Conservation (phyloP, 2,888 invertebrate genomes). For the Toxonevra muliebris region DNA sequence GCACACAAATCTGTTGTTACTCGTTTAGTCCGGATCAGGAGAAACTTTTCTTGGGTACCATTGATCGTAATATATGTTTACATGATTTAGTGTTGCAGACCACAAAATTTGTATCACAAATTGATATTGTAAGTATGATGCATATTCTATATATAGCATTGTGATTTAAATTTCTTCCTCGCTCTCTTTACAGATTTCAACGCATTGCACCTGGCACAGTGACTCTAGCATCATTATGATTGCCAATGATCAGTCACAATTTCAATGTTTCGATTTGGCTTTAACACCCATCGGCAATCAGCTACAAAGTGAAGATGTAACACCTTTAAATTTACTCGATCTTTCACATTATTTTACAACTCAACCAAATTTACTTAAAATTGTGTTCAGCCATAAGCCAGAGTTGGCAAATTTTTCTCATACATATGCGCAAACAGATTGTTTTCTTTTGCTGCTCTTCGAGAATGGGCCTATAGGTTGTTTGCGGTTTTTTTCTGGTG, state of each 20-base stretch:
- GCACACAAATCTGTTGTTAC: conserved; percentile 75
- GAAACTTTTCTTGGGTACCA: conserved; percentile 81
- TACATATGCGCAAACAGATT: conserved; percentile 66
- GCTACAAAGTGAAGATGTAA: conserved; percentile 73
- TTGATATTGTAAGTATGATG: conserved; percentile 76
- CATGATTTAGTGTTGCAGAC: conserved; percentile 79
- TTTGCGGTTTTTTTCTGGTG: conserved; percentile 68
- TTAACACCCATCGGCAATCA: conserved; percentile 74
- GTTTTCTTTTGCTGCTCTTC: conserved; percentile 69
- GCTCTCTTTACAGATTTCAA: conserved; percentile 68
- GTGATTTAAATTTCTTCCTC: neutral
- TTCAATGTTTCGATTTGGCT: conserved; percentile 80
- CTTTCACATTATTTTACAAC: conserved; percentile 67
- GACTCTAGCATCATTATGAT: conserved; percentile 75
- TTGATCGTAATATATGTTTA: conserved; percentile 84
- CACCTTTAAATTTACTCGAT: conserved; percentile 72
- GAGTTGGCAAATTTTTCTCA: conserved; percentile 60
- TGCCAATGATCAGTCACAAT: conserved; percentile 76
- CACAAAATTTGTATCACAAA: conserved; percentile 76
- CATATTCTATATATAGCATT: neutral
- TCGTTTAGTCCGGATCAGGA: conserved; percentile 76
- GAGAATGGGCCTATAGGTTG: conserved; percentile 72
- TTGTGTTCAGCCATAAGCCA: conserved; percentile 71
- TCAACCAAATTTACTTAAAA: conserved; percentile 68
- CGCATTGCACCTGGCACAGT: conserved; percentile 76